Evolutionary conservation across 2,113 vertebrate genomes (phyloP).

Genomic region (Grus americana): DNA sequence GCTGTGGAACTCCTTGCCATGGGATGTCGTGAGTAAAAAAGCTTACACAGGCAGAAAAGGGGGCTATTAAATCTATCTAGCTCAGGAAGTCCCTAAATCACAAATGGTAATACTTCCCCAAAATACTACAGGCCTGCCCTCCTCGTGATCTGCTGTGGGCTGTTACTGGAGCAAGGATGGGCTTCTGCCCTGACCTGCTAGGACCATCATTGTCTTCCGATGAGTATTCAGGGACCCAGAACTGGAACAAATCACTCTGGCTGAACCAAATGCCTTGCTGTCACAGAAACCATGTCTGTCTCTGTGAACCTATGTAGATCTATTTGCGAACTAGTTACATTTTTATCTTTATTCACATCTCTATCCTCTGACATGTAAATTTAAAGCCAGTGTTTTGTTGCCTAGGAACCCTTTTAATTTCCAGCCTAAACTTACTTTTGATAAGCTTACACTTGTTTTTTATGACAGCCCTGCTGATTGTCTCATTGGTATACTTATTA

Average conservation of each 20-base stretch:
- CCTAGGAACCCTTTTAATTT: neutral
- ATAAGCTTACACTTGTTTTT: neutral
- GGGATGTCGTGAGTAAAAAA: neutral
- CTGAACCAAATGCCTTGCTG: neutral
- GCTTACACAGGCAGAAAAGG: neutral
- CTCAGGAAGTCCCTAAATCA: neutral
- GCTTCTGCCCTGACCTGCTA: neutral
- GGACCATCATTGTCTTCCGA: neutral
- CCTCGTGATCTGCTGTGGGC: neutral
- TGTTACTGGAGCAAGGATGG: neutral
- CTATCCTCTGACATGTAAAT: neutral
- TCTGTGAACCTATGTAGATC: neutral
- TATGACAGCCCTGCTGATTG: neutral
- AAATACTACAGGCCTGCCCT: fast-evolving
- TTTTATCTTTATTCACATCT: neutral
- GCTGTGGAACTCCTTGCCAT: neutral
- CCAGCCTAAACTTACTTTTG: neutral
- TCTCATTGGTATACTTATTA: neutral
- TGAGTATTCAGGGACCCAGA: neutral
- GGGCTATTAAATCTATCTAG: neutral
- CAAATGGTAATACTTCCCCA: neutral
- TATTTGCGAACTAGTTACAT: neutral
- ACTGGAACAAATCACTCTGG: neutral
- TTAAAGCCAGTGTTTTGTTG: neutral
- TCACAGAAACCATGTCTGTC: neutral